A percentile compares a stretch with the other conserved stretches of the same genome.
Evolutionary conservation across 1,140 invertebrate species (phyloP).

Genomic region (Pectinophora gossypiella): DNA sequence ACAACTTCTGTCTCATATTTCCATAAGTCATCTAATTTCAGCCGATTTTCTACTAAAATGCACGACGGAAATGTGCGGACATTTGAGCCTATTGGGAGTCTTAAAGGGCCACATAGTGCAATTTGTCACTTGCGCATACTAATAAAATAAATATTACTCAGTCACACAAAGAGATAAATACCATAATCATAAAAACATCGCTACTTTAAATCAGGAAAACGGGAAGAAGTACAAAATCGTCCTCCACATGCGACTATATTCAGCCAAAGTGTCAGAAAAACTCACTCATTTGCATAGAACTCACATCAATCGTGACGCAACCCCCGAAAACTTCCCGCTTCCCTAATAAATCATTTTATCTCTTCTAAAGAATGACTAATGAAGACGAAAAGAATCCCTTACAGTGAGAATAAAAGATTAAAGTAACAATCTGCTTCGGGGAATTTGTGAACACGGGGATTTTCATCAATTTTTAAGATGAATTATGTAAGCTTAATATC

Average conservation of each 20-base stretch:
- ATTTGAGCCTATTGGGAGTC: neutral
- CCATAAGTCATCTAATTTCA: too few species aligned
- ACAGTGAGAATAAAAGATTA: slow-evolving; percentile 43
- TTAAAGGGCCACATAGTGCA: neutral
- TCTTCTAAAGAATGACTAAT: slow-evolving; percentile 49
- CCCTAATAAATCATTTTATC: slow-evolving; percentile 30
- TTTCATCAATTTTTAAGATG: slow-evolving; percentile 20
- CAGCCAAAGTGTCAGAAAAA: neutral
- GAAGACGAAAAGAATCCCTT: slow-evolving; percentile 34
- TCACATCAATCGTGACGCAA: slow-evolving; percentile 13
- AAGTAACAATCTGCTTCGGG: slow-evolving; percentile 39
- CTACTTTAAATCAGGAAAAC: neutral
- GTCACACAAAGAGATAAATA: neutral
- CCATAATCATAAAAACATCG: neutral
- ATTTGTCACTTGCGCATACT: neutral
- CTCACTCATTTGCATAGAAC: slow-evolving; percentile 13
- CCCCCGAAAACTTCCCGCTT: neutral
- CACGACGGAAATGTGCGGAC: neutral
- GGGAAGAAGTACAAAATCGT: neutral
- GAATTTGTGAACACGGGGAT: slow-evolving; percentile 22
- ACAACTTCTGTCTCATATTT: too few species aligned
- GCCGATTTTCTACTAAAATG: neutral
- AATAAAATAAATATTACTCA: neutral
- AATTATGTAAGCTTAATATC: neutral
- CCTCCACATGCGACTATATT: neutral